Conservation (phyloP, 2,113 vertebrate species). For the Delphinus delphis region DNA sequence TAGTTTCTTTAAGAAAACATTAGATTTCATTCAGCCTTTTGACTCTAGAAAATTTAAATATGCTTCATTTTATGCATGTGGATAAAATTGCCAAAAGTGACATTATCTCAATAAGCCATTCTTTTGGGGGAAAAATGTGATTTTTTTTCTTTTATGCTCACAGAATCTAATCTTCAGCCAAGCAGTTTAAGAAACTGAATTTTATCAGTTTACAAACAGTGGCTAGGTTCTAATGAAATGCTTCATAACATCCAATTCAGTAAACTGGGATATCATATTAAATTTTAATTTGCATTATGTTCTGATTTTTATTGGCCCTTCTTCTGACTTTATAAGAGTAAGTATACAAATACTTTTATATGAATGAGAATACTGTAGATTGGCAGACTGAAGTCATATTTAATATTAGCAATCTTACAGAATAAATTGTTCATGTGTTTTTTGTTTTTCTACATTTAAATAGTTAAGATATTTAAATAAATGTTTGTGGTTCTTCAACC, state of each 20-base stretch:
- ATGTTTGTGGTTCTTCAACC: background rate
- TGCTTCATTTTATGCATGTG: background rate
- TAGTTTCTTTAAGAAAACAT: background rate
- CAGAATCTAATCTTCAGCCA: background rate
- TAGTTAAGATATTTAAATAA: conserved; percentile 8
- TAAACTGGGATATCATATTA: background rate
- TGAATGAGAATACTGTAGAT: background rate
- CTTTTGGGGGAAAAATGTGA: background rate
- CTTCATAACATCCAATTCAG: background rate
- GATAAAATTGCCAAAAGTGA: background rate
- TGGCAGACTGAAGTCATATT: background rate
- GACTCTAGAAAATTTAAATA: background rate
- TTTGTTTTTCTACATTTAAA: background rate
- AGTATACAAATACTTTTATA: background rate
- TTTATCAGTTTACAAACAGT: background rate
- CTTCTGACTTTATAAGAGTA: background rate
- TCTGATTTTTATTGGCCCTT: background rate
- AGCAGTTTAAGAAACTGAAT: background rate
- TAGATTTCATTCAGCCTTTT: background rate
- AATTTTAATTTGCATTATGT: background rate
- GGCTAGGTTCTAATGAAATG: background rate
- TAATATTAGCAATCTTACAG: background rate
- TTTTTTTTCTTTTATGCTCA: background rate
- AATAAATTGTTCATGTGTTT: background rate
- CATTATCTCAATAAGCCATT: background rate